phyloP scores from a whole-genome alignment of 2,113 vertebrate genomes.

The Lanius collurio region DNA sequence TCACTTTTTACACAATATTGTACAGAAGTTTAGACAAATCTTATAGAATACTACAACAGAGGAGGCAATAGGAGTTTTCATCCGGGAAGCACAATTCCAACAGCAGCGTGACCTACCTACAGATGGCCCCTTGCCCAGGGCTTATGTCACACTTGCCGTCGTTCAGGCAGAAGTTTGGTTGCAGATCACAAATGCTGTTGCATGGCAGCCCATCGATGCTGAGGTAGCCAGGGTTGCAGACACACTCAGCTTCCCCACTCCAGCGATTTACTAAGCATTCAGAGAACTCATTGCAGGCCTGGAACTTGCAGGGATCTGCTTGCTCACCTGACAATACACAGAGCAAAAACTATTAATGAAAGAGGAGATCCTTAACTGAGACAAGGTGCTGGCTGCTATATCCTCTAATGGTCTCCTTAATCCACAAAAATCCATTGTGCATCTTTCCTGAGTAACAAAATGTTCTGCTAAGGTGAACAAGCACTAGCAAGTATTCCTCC shows the following conservation, averaged over 20 bases:
- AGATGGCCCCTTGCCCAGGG: constrained; percentile 91
- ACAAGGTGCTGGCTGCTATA: background rate
- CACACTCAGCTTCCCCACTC: constrained; percentile 90
- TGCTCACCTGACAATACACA: constrained; percentile 78
- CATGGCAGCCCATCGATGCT: constrained; percentile 90
- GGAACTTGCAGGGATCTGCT: constrained; percentile 95
- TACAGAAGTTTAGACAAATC: background rate
- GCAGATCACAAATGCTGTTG: constrained; percentile 89
- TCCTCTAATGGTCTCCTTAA: background rate
- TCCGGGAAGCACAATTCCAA: background rate
- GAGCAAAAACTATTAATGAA: background rate
- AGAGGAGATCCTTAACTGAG: background rate
- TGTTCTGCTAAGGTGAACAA: background rate
- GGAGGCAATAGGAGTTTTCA: background rate
- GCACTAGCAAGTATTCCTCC: background rate
- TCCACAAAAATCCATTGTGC: background rate
- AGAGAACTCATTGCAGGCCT: constrained; percentile 93
- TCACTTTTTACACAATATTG: background rate
- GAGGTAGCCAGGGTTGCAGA: constrained; percentile 87
- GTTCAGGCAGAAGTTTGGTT: constrained; percentile 89
- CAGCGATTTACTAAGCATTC: constrained; percentile 86
- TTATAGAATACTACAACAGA: background rate
- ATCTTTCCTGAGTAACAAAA: background rate
- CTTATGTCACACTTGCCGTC: constrained; percentile 94
- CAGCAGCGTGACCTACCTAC: constrained; percentile 77